Conservation (phyloP, 2,797 vertebrate species). For the Gobio occitaniae region DNA sequence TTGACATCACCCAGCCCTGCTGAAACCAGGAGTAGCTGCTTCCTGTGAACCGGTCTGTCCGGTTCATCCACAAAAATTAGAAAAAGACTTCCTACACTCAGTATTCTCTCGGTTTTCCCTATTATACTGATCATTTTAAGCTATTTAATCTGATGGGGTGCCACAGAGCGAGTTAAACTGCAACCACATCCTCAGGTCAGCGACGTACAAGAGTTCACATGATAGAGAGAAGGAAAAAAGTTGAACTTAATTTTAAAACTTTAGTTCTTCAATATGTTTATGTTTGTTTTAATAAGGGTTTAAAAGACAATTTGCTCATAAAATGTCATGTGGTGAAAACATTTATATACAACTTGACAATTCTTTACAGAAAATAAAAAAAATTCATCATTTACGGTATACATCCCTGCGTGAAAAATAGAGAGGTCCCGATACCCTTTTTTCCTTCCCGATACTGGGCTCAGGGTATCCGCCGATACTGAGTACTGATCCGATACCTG, state of each 20-base stretch:
- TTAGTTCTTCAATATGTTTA: background rate
- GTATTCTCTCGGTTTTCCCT: background rate
- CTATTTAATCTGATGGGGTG: background rate
- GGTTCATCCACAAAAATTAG: constrained; percentile 59
- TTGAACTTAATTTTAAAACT: background rate
- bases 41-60: constrained; percentile 67
- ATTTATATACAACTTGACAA: too few species aligned
- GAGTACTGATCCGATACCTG: too few species aligned
- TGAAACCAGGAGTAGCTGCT: constrained; percentile 49
- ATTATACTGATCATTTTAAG: background rate
- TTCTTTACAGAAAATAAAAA: too few species aligned
- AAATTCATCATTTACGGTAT: too few species aligned
- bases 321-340: too few species aligned
- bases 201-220: background rate
- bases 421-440: too few species aligned
- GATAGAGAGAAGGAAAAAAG: background rate
- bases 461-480: too few species aligned
- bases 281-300: background rate
- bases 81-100: constrained; percentile 26
- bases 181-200: background rate
- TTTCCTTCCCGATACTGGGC: too few species aligned
- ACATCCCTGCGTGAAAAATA: background rate
- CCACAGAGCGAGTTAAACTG: background rate
- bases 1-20: constrained; percentile 51
- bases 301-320: background rate